phyloP scores from a whole-genome alignment of 2,797 vertebrate genomes.

The Crocodylus rhombifer region DNA sequence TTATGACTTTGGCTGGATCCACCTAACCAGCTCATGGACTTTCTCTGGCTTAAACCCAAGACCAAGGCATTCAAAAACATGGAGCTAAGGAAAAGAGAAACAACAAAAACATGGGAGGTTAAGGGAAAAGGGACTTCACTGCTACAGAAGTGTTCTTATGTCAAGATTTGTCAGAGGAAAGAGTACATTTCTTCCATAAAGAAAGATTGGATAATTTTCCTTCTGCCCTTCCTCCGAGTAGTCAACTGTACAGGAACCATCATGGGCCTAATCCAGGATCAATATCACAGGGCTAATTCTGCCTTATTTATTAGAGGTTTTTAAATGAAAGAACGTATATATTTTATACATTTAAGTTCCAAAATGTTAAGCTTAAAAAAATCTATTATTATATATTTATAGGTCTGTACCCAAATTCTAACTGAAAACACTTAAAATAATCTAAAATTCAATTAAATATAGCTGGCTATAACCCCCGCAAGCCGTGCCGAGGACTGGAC shows the following conservation, averaged over 20 bases:
- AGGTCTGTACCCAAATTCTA: too few relatives aligned
- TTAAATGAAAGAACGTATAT: too few relatives aligned
- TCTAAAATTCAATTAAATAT: background rate
- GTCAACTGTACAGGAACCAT: background rate
- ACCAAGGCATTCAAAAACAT: background rate
- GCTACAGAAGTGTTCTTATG: too few relatives aligned
- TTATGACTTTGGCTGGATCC: too few relatives aligned
- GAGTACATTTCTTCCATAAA: background rate
- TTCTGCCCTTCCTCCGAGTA: background rate
- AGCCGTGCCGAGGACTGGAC: too few relatives aligned
- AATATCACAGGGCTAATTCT: too few relatives aligned
- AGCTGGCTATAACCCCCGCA: background rate
- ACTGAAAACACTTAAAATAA: too few relatives aligned
- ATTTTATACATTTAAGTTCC: too few relatives aligned
- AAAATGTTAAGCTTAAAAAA: too few relatives aligned
- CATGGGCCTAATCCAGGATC: too few relatives aligned
- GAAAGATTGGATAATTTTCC: background rate
- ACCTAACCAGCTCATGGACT: background rate
- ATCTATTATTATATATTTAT: too few relatives aligned
- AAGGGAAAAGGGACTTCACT: background rate
- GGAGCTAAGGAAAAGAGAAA: background rate
- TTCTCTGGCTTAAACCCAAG: background rate
- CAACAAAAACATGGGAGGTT: background rate
- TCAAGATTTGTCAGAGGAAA: background rate
- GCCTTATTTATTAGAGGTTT: too few relatives aligned